A percentile compares a stretch with the other conserved stretches of the same genome.
phyloP scores from a whole-genome alignment of 1,140 invertebrate genomes.

The Halictus rubicundus region DNA sequence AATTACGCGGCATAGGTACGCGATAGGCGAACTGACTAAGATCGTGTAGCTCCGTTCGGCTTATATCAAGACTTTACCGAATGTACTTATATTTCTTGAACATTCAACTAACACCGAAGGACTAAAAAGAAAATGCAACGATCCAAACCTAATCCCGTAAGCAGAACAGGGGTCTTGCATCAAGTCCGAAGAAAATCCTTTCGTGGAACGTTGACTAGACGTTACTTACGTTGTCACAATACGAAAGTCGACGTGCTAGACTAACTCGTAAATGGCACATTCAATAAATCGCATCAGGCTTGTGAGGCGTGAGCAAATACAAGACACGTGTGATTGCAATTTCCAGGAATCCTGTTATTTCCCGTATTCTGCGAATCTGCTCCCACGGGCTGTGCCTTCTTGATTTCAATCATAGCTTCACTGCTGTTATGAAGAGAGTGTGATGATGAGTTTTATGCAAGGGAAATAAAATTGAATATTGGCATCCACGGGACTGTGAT shows the following conservation, averaged over 20 bases:
- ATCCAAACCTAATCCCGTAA: too few relatives aligned
- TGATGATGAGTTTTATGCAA: neutral
- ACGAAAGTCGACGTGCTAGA: neutral
- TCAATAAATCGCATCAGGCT: slow-evolving; percentile 5
- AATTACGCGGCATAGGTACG: too few relatives aligned
- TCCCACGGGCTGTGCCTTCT: neutral
- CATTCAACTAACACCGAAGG: too few relatives aligned
- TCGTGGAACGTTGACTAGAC: too few relatives aligned
- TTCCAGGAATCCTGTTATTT: neutral
- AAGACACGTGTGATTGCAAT: neutral
- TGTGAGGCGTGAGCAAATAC: neutral
- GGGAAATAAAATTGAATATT: too few relatives aligned
- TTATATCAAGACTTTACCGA: too few relatives aligned
- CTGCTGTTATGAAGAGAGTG: neutral
- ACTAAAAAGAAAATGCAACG: too few relatives aligned
- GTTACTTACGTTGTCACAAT: neutral
- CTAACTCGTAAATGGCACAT: neutral
- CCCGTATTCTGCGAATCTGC: neutral
- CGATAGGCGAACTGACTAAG: too few relatives aligned
- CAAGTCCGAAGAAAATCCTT: neutral
- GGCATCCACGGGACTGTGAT: neutral
- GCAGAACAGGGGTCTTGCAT: neutral
- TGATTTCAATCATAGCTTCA: neutral
- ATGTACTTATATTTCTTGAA: too few relatives aligned
- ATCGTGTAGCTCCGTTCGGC: too few relatives aligned